Evolutionary conservation across 2,888 invertebrate species (phyloP).

Genomic region (Liopterus haemorrhoidalis): DNA sequence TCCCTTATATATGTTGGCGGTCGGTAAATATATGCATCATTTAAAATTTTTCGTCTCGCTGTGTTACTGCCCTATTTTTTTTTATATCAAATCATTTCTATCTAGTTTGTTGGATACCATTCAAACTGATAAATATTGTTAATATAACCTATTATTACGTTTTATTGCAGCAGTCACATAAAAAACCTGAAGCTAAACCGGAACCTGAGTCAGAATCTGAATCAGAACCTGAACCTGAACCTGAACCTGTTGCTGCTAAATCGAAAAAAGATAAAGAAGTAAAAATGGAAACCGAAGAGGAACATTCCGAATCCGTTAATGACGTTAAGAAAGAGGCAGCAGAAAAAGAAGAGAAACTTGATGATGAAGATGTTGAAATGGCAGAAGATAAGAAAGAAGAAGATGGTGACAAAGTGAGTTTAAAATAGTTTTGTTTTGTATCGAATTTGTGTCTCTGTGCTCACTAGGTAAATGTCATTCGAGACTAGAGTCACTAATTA

Average conservation of each 20-base stretch:
- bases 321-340: conserved; percentile 41
- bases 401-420: conserved; percentile 36
- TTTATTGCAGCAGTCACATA: conserved; percentile 24
- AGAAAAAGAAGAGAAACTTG: conserved; percentile 23
- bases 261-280: conserved; percentile 19
- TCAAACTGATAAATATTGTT: too few relatives aligned
- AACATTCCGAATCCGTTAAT: conserved; percentile 42
- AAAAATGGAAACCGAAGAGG: conserved; percentile 34
- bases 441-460: too few relatives aligned
- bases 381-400: conserved; percentile 19
- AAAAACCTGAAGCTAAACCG: conserved; percentile 27
- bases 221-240: conserved; percentile 11
- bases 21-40: too few relatives aligned
- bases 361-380: conserved; percentile 24
- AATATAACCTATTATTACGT: too few relatives aligned
- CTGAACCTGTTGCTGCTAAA: conserved; percentile 17
- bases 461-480: too few relatives aligned
- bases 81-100: too few relatives aligned
- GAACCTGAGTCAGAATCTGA: conserved; percentile 31
- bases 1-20: too few relatives aligned
- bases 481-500: too few relatives aligned
- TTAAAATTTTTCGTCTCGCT: too few relatives aligned
- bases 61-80: too few relatives aligned
- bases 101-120: too few relatives aligned
- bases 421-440: conserved; percentile 43